Evolutionary conservation across 2,888 invertebrate species (phyloP), one percentile per base, ranked within the genome.

Genomic region (Athripsodes cinereus): DNA sequence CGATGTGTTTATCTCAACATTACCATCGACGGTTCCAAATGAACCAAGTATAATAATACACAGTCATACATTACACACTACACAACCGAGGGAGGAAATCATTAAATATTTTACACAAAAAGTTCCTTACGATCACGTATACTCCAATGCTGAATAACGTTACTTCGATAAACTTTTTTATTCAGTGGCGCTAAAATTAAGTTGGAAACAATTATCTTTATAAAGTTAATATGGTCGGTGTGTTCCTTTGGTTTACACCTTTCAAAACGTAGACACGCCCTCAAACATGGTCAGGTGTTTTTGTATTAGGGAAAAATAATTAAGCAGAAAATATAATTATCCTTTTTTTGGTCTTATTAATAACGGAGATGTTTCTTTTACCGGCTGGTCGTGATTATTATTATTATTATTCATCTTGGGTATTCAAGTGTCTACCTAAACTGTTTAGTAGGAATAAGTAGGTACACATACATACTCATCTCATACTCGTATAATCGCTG

Each of bases 181-280:
- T 16, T 3, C 5, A 13, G 40, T 40, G 40, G 40, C 16, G 5
- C 13, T 40, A 16, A n/a, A n/a, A 16, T 40, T 40, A n/a, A 13
- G 40, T 40, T n/a, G 16, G 13, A 40, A 40, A 40, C 5, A 40
- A 40, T n/a, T n/a, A n/a, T n/a, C n/a, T n/a, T n/a, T n/a, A n/a
- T n/a, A n/a, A n/a, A n/a, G 13, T 48, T 21, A 6, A 21, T 20
- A 50, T 50, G 22, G 50, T 26, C 50, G 50, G 50, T 26, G 11
- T 26, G 26, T 22, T 50, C 20, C 48, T 50, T 50, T 50, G 50
- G 50, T 50, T 50, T 50, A 50, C 50, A 50, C 50, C 50, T 50
- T 50, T 50, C 22, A 13, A 20, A 16, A 3, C 22, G 13, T 3
- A 26, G 50, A 22, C 50, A 50, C 50, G 50, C 50, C 50, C 26